Conservation (phyloP, 1,140 invertebrate species). For the Drosophila teissieri region DNA sequence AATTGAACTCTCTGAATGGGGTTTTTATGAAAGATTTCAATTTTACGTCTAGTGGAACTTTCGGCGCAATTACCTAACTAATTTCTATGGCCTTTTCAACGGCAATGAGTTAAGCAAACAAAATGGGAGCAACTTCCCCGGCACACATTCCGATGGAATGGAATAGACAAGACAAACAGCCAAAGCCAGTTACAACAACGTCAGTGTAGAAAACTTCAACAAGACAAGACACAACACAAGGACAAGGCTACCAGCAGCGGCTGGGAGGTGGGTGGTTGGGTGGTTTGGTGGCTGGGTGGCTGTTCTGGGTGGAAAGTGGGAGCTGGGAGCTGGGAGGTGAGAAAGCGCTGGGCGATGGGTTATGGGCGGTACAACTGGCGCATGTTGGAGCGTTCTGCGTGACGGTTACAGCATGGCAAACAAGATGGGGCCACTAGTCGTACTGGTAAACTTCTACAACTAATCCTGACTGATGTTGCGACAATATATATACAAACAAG, state of each 20-base stretch:
- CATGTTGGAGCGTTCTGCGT: constrained; percentile 75
- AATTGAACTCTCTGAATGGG: background rate
- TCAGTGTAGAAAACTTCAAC: constrained; percentile 57
- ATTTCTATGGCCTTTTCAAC: constrained; percentile 55
- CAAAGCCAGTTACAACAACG: constrained; percentile 31
- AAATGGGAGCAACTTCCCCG: constrained; percentile 63
- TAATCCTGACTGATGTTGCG: constrained; percentile 81
- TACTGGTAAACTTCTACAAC: constrained; percentile 76
- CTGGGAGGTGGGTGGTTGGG: background rate
- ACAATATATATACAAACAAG: constrained; percentile 76
- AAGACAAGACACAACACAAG: constrained; percentile 75
- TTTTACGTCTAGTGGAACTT: constrained; percentile 41
- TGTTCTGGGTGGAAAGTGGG: background rate
- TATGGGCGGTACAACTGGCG: constrained; percentile 54
- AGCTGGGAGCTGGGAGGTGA: background rate
- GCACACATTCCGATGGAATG: constrained; percentile 44
- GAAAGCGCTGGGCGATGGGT: background rate
- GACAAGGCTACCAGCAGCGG: constrained; percentile 64
- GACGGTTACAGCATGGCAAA: constrained; percentile 80
- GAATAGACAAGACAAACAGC: constrained; percentile 63
- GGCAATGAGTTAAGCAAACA: constrained; percentile 57
- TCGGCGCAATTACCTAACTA: constrained; percentile 64
- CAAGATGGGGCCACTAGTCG: constrained; percentile 58
- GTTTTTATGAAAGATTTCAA: constrained; percentile 23
- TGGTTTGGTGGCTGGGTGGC: background rate